phyloP scores from a whole-genome alignment of 1,140 invertebrate species.

The Drosophila suzukii region DNA sequence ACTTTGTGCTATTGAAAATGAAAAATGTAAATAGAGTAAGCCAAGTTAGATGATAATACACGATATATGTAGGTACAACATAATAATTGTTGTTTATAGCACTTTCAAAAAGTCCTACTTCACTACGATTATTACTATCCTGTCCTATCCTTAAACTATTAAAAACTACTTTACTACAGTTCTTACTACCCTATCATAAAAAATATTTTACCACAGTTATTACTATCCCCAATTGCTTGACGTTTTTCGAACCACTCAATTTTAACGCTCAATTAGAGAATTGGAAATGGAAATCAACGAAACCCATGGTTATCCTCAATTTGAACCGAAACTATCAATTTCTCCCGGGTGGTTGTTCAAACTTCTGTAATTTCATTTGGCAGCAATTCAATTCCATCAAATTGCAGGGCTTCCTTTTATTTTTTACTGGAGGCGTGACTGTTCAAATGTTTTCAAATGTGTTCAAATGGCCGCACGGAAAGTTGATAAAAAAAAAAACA shows the following conservation, averaged over 20 bases:
- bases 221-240: not conserved
- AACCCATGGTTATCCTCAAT: slow-evolving; percentile 22
- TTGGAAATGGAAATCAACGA: slow-evolving; percentile 34
- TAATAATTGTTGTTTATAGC: not conserved
- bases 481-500: slow-evolving; percentile 17
- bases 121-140: not conserved
- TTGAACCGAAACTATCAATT: slow-evolving; percentile 38
- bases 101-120: not conserved
- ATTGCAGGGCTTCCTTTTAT: slow-evolving; percentile 5
- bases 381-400: slow-evolving; percentile 36
- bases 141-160: not conserved
- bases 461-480: slow-evolving; percentile 13
- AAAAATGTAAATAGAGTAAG: too few relatives aligned
- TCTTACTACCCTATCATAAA: not conserved
- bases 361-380: slow-evolving; percentile 41
- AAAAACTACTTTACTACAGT: not conserved
- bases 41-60: too few relatives aligned
- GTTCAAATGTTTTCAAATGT: slow-evolving; percentile 32
- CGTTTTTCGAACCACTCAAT: slow-evolving; percentile 24
- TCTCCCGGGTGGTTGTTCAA: slow-evolving; percentile 4
- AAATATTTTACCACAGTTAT: slow-evolving; percentile 3
- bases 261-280: slow-evolving; percentile 41
- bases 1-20: too few relatives aligned
- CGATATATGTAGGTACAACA: not conserved
- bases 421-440: slow-evolving; percentile 13